Base-by-base conservation (phyloP, 2,888 invertebrate genomes). In the Amitus sp. region DNA sequence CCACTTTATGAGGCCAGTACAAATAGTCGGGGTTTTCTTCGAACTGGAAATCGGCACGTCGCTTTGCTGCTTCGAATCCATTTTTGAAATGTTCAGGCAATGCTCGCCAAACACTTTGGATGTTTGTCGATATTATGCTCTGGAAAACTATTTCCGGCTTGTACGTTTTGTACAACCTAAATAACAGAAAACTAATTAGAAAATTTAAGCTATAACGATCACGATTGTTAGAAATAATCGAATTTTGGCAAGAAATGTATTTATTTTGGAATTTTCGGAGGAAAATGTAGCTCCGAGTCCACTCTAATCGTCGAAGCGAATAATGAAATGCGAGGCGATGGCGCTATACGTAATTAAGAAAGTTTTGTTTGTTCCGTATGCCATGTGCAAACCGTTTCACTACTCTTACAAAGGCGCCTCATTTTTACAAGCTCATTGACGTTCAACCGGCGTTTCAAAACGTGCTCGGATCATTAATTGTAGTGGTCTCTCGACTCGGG, bases 71-170 rank as follows among this genome's bases (percentile, higher is more conserved):
- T 59, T 78, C 72, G 45, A 82, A 73, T 40, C 70, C 69, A 27
- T 55, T 10, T 45, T 71, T 63, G 6, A 82, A 52, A 18, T 34
- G 33, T 53, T 79, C 76, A 9, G 78, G 74, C 34, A 82, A 69
- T 3, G 77, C 70, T 45, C 66, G 76, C 81, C 81, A 82, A 9
- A 73, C 71, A 53, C 75, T 79, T 68, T 79, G 79, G 50, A 80
- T 65, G 47, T 80, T 80, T 47, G 78, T 69, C 4, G 79, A 67
- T 10, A 69, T 66, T 47, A 81, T 73, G 51, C 71, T 76, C 51
- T 82, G 82, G 1, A 82, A 82, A 0, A 82, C 82, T 33, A 78
- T 65, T 60, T 81, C 80, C 9, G 82, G 82, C 46, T 79, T 82
- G 50, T 80, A 82, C 1, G 80, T 79, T 55, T 82, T 82, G 53